Base-by-base conservation (phyloP, 2,888 invertebrate species). In the Schizotus pectinicornis region DNA sequence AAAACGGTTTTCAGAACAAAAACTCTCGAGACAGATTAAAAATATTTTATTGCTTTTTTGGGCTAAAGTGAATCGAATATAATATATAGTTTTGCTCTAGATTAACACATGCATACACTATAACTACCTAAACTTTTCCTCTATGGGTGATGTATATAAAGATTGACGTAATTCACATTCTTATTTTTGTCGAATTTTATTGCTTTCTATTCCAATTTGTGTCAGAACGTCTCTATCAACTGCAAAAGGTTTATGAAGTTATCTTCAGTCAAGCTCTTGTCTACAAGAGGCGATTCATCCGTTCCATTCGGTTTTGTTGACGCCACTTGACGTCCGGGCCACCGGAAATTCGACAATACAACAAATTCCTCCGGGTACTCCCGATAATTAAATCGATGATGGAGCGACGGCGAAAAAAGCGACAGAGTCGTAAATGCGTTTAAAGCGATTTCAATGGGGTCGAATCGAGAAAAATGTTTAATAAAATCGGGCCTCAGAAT, bases 11-110 rank as follows among this genome's bases (percentile, higher is more conserved):
- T 8, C 13, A 39, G 50, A 65, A 67, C 66, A 54, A 64, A 58
- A 58, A 68, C 52, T 49, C 22, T 38, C 41, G 43, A 51, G 54
- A 67, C 71, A 74, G 77, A 76, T 78, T 78, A 77, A 78, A 78
- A 78, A 78, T 78, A 78, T 74, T 77, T 77, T 77, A 77, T 78
- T 77, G 77, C 77, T 78, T 77, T 73, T 74, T 74, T 71, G 76
- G 76, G 75, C 75, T 77, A 76, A 72, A 71, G 75, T 75, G 75
- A 75, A 75, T 71, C 65, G 66, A 67, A 74, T 74, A 75, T 72
- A 74, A 68, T 70, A 70, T 59, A 67, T 70, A 68, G 63, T 69
- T 22, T 22, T 69, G 64, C 63, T 69, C 71, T 72, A 72, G 68
- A 69, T 72, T 73, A 75, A 74, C 70, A 77, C 77, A 78, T 78